Evolutionary conservation across 2,888 invertebrate genomes (phyloP), one percentile per base, ranked within the genome.

Genomic region (Sesia apiformis): DNA sequence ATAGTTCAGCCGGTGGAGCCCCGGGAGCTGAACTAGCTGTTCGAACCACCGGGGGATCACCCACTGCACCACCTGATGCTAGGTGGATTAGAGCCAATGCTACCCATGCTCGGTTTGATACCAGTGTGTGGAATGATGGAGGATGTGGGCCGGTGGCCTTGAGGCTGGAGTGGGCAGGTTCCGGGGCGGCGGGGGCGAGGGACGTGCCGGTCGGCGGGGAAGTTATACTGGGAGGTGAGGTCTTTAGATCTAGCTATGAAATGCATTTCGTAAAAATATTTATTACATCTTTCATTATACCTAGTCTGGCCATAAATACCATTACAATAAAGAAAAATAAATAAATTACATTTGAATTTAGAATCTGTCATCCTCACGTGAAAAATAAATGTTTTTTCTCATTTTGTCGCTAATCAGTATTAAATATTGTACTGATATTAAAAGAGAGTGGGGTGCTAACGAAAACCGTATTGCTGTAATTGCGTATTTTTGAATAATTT

Each of bases 81-180:
- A 93, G 95, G 66, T 93, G 97, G 74, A 91, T 97, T 56, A 88
- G 92, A 58, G 92, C 94, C 1, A 97, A 97, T 76, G 91, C 95
- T 4, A 95, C 96, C 0, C 94, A 94, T 59, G 93, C 96, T 6
- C 92, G 93, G 63, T 91, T 97, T 55, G 94, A 95, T 72, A 91
- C 97, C 52, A 92, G 92, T 59, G 91, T 93, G 46, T 97, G 97
- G 97, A 93, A 93, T 57, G 94, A 94, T 71, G 95, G 95, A 1
- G 96, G 96, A 6, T 97, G 97, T 80, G 93, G 94, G 0, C 94
- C 97, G 58, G 92, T 93, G 53, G 93, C 95, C 60, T 93, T 95
- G 76, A 94, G 95, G 53, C 91, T 97, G 38, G 94, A 95, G 74
- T 93, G 89, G 89, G 83, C 84, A 4, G 93, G 87, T 66, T 91